These are phyloP conservation scores for Nysson spinosus DNA, from an alignment of 2,888 invertebrate genomes.

Conservation along the genomic window DNA sequence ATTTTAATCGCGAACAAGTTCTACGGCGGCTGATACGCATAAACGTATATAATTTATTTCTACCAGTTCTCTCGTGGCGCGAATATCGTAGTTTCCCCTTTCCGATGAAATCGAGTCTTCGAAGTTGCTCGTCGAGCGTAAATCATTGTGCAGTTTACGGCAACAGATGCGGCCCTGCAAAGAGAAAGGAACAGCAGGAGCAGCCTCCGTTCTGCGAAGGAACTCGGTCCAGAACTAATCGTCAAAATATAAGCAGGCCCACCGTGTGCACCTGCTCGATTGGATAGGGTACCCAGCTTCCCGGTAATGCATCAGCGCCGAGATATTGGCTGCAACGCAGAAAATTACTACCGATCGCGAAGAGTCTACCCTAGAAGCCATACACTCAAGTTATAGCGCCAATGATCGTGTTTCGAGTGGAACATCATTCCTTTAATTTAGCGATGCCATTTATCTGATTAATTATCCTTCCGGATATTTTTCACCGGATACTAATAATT, in stretches of 20 bases:
- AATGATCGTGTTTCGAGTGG: constrained; percentile 46
- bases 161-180: constrained; percentile 45
- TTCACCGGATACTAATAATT: no score
- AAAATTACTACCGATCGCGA: constrained; percentile 53
- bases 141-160: no score
- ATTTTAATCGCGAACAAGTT: no score
- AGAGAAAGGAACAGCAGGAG: constrained; percentile 29
- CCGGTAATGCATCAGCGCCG: constrained; percentile 28
- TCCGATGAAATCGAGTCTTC: no score
- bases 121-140: no score
- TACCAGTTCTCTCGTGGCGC: no score
- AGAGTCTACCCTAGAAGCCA: constrained; percentile 34
- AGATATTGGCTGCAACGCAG: constrained; percentile 37
- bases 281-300: constrained; percentile 55
- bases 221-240: constrained; percentile 66
- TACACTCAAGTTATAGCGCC: constrained; percentile 15
- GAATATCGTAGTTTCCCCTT: no score
- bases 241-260: constrained; percentile 62
- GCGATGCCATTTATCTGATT: no score
- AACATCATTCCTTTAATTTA: no score
- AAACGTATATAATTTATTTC: no score
- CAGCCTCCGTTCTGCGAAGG: constrained; percentile 38
- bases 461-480: no score
- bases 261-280: constrained; percentile 60
- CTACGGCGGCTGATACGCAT: no score